Conservation (phyloP, 64 coral and sea anemone species). For the Porites lutea region DNA sequence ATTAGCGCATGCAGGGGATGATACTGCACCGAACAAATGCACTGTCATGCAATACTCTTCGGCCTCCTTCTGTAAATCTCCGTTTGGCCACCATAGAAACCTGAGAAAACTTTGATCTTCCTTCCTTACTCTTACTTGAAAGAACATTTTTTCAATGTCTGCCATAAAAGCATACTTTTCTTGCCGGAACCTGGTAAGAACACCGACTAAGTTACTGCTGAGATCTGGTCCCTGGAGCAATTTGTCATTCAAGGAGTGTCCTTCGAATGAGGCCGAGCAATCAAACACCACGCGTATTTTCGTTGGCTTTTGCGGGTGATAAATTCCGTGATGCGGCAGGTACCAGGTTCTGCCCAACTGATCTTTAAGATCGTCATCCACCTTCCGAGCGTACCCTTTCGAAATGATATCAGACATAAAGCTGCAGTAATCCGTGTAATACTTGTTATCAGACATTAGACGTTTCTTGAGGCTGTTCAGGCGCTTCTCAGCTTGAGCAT, state of each 20-base stretch:
- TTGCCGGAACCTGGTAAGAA: conserved; percentile 59
- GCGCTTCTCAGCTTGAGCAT: conserved; percentile 49
- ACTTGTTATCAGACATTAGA: conserved; percentile 25
- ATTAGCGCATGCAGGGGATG: too few relatives aligned
- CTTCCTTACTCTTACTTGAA: conserved; percentile 12
- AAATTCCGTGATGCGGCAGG: conserved; percentile 59
- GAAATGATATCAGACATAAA: conserved; percentile 65
- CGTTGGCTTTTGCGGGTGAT: conserved; percentile 48
- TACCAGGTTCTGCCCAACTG: conserved; percentile 24
- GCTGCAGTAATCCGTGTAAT: conserved; percentile 40
- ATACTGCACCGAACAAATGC: too few relatives aligned
- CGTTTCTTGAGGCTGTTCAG: conserved; percentile 64
- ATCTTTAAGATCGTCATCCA: not conserved
- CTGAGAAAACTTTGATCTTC: not conserved
- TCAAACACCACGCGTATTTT: conserved; percentile 64
- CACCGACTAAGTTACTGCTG: conserved; percentile 33
- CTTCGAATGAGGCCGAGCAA: conserved; percentile 51
- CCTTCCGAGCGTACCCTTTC: conserved; percentile 47
- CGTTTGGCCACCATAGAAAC: not conserved
- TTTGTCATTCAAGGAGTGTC: too few relatives aligned
- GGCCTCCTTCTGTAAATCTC: not conserved
- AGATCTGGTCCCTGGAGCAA: conserved; percentile 56
- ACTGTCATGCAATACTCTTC: not conserved
- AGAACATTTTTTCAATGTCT: conserved; percentile 31
- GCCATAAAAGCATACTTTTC: conserved; percentile 15